phyloP scores from a whole-genome alignment of 1,140 invertebrate species.

The Drosophila paulistorum region DNA sequence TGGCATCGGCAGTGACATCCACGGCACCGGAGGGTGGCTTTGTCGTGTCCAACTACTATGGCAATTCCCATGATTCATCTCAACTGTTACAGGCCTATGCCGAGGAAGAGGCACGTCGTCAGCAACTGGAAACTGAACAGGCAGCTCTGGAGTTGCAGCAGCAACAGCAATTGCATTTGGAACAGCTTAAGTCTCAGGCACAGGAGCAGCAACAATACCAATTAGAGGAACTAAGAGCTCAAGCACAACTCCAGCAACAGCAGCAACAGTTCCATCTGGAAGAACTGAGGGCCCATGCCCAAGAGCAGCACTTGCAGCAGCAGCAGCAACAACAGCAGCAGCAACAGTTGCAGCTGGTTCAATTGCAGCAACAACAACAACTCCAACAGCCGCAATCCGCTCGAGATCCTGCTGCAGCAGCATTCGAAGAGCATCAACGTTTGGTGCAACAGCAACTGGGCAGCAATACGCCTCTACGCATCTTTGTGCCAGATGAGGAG shows the following conservation, averaged over 20 bases:
- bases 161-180: constrained; percentile 60
- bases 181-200: constrained; percentile 49
- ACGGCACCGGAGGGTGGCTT: constrained; percentile 68
- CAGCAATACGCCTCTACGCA: constrained; percentile 67
- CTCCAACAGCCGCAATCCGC: constrained; percentile 40
- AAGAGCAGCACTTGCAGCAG: constrained; percentile 29
- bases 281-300: constrained; percentile 16
- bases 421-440: constrained; percentile 78
- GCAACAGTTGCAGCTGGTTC: constrained; percentile 53
- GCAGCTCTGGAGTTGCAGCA: constrained; percentile 62
- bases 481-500: constrained; percentile 80
- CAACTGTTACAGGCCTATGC: constrained; percentile 69
- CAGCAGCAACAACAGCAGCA: constrained; percentile 37
- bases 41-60: constrained; percentile 78
- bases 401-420: constrained; percentile 56
- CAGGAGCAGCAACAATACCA: constrained; percentile 50
- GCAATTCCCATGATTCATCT: constrained; percentile 67
- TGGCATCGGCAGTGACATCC: constrained; percentile 40
- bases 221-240: constrained; percentile 56
- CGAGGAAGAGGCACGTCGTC: constrained; percentile 66
- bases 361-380: constrained; percentile 44
- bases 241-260: constrained; percentile 54
- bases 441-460: constrained; percentile 76
- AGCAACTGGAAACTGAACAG: constrained; percentile 72
- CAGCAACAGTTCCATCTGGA: constrained; percentile 37